A percentile compares a stretch with the other conserved stretches of the same genome.
phyloP scores from a whole-genome alignment of 2,113 vertebrate genomes.

The Phalacrocorax aristotelis region DNA sequence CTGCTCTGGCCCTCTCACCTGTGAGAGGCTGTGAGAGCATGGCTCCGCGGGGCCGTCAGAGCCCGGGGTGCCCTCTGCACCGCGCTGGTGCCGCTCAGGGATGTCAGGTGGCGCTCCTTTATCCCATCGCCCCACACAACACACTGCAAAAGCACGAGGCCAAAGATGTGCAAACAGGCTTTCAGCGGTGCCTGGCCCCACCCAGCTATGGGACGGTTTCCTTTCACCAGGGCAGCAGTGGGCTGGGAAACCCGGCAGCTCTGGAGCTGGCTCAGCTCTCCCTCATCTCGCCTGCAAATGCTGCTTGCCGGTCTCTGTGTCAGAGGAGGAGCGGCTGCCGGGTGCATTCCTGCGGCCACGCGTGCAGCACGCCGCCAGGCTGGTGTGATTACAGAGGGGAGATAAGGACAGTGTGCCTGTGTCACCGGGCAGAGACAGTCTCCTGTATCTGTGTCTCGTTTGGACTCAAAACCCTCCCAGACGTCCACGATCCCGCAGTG shows the following conservation, averaged over 20 bases:
- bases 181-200: not conserved
- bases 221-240: not conserved
- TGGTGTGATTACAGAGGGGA: not conserved
- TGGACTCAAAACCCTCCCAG: not conserved
- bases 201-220: not conserved
- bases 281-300: not conserved
- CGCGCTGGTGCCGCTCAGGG: not conserved
- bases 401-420: not conserved
- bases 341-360: not conserved
- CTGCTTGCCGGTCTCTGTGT: rapidly evolving
- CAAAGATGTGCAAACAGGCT: not conserved
- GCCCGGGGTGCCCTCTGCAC: not conserved
- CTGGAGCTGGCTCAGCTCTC: not conserved
- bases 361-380: not conserved
- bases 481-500: rapidly evolving
- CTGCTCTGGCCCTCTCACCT: not conserved
- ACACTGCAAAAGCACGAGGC: not conserved
- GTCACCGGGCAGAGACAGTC: not conserved
- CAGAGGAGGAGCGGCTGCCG: not conserved
- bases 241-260: not conserved
- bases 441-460: not conserved
- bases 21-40: not conserved
- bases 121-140: rapidly evolving
- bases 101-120: rapidly evolving
- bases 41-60: rapidly evolving